Base-by-base conservation (phyloP, 2,113 vertebrate species). In the Thamnaconus septentrionalis region DNA sequence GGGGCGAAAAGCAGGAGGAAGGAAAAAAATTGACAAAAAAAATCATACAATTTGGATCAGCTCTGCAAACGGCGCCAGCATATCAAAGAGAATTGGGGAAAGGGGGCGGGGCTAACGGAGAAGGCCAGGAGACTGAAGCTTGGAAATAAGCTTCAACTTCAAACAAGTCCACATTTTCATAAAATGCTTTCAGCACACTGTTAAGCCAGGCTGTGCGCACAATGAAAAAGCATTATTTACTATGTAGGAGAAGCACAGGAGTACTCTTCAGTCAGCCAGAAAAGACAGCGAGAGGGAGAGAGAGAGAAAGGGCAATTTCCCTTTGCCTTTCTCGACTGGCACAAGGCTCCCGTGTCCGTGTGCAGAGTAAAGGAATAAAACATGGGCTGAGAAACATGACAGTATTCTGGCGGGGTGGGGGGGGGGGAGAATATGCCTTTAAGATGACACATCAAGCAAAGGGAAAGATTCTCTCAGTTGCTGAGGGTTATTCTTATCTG, bases 171-270 rank as follows among this genome's bases (percentile, higher is more conserved):
- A 52, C 56, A 80, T 86, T 88, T 86, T 80, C 58, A 86, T 81
- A 74, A 84, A 85, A 82, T 68, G 51, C 70, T 79, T 89, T 82
- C 75, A 79, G 80, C 70, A 75, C 69, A 76, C 49, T 60, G 76
- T 60, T 59, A 67, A 67, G 60, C 11, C 49, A 70, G 58, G 51
- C 71, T 18, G 69, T 47, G 62, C 3, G 12, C 18, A 50, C 63
- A 74, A 87, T 91, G 82, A 91, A 88, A 89, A 84, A 59, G 83
- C 85, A 88, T 89, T 85, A 91, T 91, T 91, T 87, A 90, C 85
- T n/a, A 83, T 18, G 6, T 61, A 75, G 80, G 79, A 75, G 80
- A 79, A 62, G 58, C 64, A 59, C 8, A 56, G 56, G 62, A 53
- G 43, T 61, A 57, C 51, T 60, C 56, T 53, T 51, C 49, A 80